Evolutionary conservation across 2,797 vertebrate genomes (phyloP).

Genomic region (Benthosema pterotum): DNA sequence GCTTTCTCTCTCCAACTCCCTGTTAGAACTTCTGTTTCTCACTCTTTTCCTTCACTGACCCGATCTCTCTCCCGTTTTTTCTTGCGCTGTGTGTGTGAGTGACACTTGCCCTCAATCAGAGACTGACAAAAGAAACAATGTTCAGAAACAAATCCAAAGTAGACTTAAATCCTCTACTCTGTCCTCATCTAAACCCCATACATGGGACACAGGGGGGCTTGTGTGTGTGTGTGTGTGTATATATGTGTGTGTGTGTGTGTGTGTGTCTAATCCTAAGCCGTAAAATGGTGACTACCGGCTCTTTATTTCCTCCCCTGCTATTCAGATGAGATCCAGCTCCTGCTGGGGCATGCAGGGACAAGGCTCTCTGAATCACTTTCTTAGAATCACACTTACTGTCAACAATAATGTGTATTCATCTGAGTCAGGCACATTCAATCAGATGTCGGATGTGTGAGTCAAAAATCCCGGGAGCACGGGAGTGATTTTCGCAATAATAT

Average conservation of each 20-base stretch:
- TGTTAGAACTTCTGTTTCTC: not conserved
- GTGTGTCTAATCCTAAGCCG: constrained; percentile 23
- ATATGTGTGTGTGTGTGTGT: constrained; percentile 12
- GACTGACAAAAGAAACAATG: constrained; percentile 12
- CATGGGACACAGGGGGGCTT: constrained; percentile 24
- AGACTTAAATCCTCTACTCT: constrained; percentile 27
- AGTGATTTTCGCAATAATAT: not conserved
- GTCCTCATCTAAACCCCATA: constrained; percentile 43
- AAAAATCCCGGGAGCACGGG: not conserved
- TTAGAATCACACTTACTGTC: constrained; percentile 28
- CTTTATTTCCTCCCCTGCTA: constrained; percentile 35
- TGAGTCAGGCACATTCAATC: constrained; percentile 15
- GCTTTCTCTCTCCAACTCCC: not conserved
- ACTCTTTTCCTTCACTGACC: too few species aligned
- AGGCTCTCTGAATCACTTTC: constrained; percentile 41
- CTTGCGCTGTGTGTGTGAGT: not conserved
- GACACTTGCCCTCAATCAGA: not conserved
- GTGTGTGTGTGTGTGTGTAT: constrained; percentile 8
- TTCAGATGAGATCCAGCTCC: constrained; percentile 23
- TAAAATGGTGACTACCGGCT: constrained; percentile 39
- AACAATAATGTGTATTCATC: constrained; percentile 13
- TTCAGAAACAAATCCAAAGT: constrained; percentile 17
- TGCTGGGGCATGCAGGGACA: constrained; percentile 40
- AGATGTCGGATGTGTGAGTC: constrained; percentile 11
- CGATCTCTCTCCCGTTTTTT: not conserved